Base-by-base conservation (phyloP, 2,113 vertebrate species). In the Orthonyx spaldingii region DNA sequence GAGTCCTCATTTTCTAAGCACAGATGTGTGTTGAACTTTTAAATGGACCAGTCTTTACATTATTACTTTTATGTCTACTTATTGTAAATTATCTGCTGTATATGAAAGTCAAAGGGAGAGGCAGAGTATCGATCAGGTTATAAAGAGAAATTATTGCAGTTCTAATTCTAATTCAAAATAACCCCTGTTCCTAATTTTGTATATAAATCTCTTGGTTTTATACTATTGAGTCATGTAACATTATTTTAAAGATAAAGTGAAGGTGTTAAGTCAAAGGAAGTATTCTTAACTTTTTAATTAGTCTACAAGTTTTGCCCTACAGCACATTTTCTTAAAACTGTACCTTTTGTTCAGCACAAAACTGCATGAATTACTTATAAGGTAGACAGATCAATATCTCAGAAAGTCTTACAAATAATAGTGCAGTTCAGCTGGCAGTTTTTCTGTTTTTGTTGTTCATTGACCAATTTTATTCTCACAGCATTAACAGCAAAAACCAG, bases 341-440 rank as follows among this genome's bases (percentile, higher is more conserved):
- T 95, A 83, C 82, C 81, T 96, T 92, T 93, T 96, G 60, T 96
- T 96, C 94, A 86, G 87, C 50, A 39, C 87, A 88, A 47, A 92
- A 52, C 30, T 74, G 57, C 71, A 96, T 96, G 89, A 97, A 96
- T 98, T 97, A 93, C 92, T 95, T 97, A 95, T 90, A 96, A 93
- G 64, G 35, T 49, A 81, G 30, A 75, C 39, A 96, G 92, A 97
- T 97, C 96, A 87, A 95, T 98, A 96, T 86, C 80, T 94, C 92
- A 65, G 78, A 95, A 96, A 95, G 47, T 91, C 85, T 81, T 93
- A 59, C 33, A 97, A 95, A 98, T 94, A 96, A 92, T 97, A 95
- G 92, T 94, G 93, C 94, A 91, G 84, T 96, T 96, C 96, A 93
- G 32, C 59, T 92, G 63, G 64, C 60, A 86, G 74, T 92, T 96